Conservation (phyloP, 2,888 invertebrate species). For the Dione juno region DNA sequence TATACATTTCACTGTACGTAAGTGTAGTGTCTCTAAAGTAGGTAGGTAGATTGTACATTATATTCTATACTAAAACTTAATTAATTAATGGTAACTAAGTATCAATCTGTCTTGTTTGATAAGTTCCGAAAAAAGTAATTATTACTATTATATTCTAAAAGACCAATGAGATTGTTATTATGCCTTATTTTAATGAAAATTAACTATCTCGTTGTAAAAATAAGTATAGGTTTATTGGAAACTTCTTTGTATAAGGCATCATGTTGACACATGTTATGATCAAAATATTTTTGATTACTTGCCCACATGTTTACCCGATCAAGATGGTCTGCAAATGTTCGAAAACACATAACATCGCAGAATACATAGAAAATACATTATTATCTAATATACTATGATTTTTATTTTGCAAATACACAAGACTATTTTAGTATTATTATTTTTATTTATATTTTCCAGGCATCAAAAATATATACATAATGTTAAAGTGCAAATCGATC, state of each 20-base stretch:
- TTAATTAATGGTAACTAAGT: too few species aligned
- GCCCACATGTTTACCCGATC: conserved; percentile 25
- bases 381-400: too few species aligned
- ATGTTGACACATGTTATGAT: conserved; percentile 22
- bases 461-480: too few species aligned
- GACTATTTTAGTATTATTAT: too few species aligned
- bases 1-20: conserved; percentile 5
- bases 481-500: too few species aligned
- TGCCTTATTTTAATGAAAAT: conserved; percentile 12
- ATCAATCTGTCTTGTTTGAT: too few species aligned
- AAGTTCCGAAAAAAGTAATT: too few species aligned
- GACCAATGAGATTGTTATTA: background rate
- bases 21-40: conserved; percentile 11
- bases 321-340: conserved; percentile 38
- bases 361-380: background rate
- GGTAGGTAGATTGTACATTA: background rate
- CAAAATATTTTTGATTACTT: conserved; percentile 5
- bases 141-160: too few species aligned
- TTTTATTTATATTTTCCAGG: background rate
- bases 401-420: too few species aligned
- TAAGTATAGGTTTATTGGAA: conserved; percentile 28
- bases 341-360: background rate
- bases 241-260: background rate
- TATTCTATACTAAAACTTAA: background rate
- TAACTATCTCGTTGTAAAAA: conserved; percentile 3